Base-by-base conservation (phyloP, 2,888 invertebrate species). In the Enchytraeus crypticus region DNA sequence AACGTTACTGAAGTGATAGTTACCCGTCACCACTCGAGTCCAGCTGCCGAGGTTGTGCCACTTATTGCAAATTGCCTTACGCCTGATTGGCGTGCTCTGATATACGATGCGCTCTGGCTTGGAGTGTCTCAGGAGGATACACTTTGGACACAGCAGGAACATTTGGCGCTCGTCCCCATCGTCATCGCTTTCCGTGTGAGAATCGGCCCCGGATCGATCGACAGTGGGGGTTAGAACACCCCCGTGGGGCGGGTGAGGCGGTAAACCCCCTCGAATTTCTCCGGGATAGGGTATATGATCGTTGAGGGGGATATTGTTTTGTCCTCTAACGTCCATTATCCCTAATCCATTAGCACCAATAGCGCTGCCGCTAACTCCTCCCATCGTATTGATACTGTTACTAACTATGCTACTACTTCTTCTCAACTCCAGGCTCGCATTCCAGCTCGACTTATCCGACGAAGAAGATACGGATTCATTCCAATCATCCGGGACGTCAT, bases 1-100 rank as follows among this genome's bases (percentile, higher is more conserved):
- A 26, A 64, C 64, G 45, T 57, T 62, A 55, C 55, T 59, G 60
- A 64, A 60, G 11, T 63, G 56, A 57, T 70, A 70, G 57, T 70
- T 67, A 5, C 70, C 70, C 1, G 66, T 68, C 29, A 69, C 64
- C 26, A 66, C 70, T 26, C 70, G 60, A 11, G 70, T 62, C 70
- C 70, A 70, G 51, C 69, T 69, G 27, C 70, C 70, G 32, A 70
- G 64, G 54, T 70, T 70, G 62, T 70, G 70, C 70, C 70, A 70
- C 51, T 61, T 58, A 57, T 60, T 68, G 64, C 68, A 68, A 38
- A 69, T 69, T 2, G 69, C 67, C 59, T 69, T 69, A 29, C 68
- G 61, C 43, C 63, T 62, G 18, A 65, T 62, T 32, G 61, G 60
- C 38, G 43, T 53, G 29, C 58, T 53, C 23, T 61, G 63, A 38